Base-by-base conservation (phyloP, 2,113 vertebrate species). In the Nesogale talazaci region DNA sequence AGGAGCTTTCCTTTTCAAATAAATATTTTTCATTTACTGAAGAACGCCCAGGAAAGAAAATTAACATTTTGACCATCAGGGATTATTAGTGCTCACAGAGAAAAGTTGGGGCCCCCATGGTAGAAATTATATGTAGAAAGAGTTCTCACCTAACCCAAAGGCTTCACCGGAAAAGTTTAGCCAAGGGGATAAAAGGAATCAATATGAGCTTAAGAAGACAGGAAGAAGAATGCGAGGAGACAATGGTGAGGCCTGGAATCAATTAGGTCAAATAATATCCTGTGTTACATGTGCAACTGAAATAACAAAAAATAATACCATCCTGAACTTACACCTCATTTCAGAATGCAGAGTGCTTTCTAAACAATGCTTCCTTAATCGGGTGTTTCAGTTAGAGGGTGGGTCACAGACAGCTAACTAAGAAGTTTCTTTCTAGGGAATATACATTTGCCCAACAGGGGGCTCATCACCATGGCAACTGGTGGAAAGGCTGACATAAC, bases 231-330 rank as follows among this genome's bases (percentile, higher is more conserved):
- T 31, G 74, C 75, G 27, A 29, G 61, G 31, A 59, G 52, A 93
- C 46, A 75, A 36, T 20, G 46, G 67, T 0, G 52, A 61, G 14
- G 84, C 52, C 89, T 96, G 95, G 92, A 95, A 92, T 88, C 93
- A 83, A 85, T 82, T 38, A 91, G 79, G 63, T 79, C 87, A 93
- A 87, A 92, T 94, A 23, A 94, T 34, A 88, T 59, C 59, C 11
- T 29, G 36, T 22, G 59, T 79, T 86, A 23, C 61, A 29, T 61
- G 83, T 56, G 65, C 61, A 76, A 67, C 81, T 27, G 42, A 16
- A 85, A 38, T 0, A 84, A 36, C 81, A 40, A 38, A 38, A 46
- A 67, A 92, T 78, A 77, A 10, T 1, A 82, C 6, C 22, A 42
- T 19, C 36, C 59, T 70, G 84, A 84, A 85, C 22, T 70, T 20